Conservation (phyloP, 2,113 vertebrate genomes). For the Archilochus colubris region DNA sequence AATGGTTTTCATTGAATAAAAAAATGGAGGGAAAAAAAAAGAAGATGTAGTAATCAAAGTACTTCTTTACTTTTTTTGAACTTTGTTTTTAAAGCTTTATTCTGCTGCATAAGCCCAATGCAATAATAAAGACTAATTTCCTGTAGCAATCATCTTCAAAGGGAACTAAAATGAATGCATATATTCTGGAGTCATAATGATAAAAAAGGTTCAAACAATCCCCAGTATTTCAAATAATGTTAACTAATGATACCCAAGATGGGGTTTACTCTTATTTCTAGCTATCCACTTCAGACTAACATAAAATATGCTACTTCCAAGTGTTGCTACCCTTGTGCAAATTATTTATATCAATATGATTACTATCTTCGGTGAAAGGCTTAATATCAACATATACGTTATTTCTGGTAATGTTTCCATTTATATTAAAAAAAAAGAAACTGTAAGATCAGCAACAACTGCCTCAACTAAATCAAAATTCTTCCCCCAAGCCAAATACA, state of each 20-base stretch:
- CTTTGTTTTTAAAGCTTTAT: conserved; percentile 24
- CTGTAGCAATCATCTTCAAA: conserved; percentile 30
- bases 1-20: neutral
- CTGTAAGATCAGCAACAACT: conserved; percentile 56
- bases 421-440: conserved; percentile 59
- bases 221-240: conserved; percentile 28
- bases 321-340: neutral
- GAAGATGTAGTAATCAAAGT: neutral
- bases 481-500: conserved; percentile 19
- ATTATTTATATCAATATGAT: conserved; percentile 34
- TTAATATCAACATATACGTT: conserved; percentile 33
- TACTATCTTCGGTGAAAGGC: conserved; percentile 8
- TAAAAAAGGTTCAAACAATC: conserved; percentile 47
- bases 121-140: conserved; percentile 30
- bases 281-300: conserved; percentile 3
- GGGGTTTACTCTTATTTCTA: conserved; percentile 12
- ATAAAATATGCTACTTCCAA: neutral
- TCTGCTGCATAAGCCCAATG: neutral
- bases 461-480: conserved; percentile 40
- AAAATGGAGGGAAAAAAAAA: neutral
- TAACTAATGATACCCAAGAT: neutral
- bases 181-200: conserved; percentile 17
- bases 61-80: neutral
- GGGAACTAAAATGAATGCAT: conserved; percentile 6
- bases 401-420: conserved; percentile 47